Percentiles rank a stretch among this genome's conserved stretches.
phyloP scores from a whole-genome alignment of 2,797 vertebrate species.

The Rousettus madagascariensis region DNA sequence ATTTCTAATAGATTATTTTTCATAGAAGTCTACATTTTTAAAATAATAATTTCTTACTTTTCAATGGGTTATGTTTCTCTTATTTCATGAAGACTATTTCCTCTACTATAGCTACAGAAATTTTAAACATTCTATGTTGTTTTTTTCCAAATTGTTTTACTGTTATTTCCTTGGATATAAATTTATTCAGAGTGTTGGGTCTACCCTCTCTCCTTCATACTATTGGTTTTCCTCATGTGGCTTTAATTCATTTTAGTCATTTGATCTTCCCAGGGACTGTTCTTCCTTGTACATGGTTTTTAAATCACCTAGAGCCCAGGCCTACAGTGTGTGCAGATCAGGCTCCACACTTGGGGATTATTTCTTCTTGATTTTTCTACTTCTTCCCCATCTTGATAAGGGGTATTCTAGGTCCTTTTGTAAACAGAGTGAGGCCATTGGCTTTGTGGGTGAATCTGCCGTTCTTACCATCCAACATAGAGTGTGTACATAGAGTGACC shows the following conservation, averaged over 20 bases:
- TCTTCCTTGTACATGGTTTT: neutral
- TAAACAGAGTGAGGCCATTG: neutral
- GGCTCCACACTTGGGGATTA: accelerated
- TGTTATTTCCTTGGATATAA: neutral
- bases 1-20: neutral
- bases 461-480: neutral
- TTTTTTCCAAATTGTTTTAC: neutral
- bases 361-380: neutral
- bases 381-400: neutral
- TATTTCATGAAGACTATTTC: neutral
- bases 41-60: neutral
- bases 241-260: neutral
- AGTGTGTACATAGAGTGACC: neutral
- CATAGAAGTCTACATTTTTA: neutral
- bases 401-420: neutral
- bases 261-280: neutral
- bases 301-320: neutral
- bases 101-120: neutral
- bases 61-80: neutral
- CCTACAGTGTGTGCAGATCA: neutral
- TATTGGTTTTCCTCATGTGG: neutral
- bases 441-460: neutral
- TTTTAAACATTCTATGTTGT: neutral
- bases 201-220: neutral
- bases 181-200: neutral